A percentile compares a stretch with the other conserved stretches of the same genome.
Evolutionary conservation across 2,888 invertebrate species (phyloP).

Genomic region (Drosophila austrosaltans): DNA sequence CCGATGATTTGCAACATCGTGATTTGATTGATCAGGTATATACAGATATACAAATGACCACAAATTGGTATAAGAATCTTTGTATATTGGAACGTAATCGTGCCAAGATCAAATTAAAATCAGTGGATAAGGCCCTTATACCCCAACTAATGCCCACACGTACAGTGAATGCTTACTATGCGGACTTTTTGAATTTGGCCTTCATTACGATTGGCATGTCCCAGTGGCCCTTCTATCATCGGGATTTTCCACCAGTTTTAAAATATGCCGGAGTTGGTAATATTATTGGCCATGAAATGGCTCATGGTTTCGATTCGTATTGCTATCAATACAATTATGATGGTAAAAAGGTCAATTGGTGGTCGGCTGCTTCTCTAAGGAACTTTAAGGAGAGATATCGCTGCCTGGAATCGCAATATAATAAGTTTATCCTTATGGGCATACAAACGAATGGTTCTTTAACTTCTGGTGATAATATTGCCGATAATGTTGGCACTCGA

Average conservation of each 20-base stretch:
- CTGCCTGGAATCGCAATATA: slow-evolving; percentile 80
- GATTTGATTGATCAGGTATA: slow-evolving; percentile 65
- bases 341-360: slow-evolving; percentile 78
- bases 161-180: slow-evolving; percentile 80
- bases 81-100: slow-evolving; percentile 68
- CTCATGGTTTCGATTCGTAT: slow-evolving; percentile 79
- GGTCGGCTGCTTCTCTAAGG: slow-evolving; percentile 71
- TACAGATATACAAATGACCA: slow-evolving; percentile 59
- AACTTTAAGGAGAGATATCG: slow-evolving; percentile 80
- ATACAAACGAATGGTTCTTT: slow-evolving; percentile 76
- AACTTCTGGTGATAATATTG: slow-evolving; percentile 91
- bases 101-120: slow-evolving; percentile 58
- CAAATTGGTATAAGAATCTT: slow-evolving; percentile 71
- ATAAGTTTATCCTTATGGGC: slow-evolving; percentile 75
- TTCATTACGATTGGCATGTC: slow-evolving; percentile 79
- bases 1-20: slow-evolving; percentile 74
- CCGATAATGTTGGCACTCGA: slow-evolving; percentile 95
- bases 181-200: slow-evolving; percentile 77
- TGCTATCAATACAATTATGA: slow-evolving; percentile 79
- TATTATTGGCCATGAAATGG: slow-evolving; percentile 80
- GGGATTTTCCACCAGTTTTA: slow-evolving; percentile 69
- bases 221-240: slow-evolving; percentile 78
- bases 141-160: slow-evolving; percentile 76
- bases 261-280: slow-evolving; percentile 80
- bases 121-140: slow-evolving; percentile 74